Conservation (phyloP, 2,113 vertebrate species). For the Balaeniceps rex region DNA sequence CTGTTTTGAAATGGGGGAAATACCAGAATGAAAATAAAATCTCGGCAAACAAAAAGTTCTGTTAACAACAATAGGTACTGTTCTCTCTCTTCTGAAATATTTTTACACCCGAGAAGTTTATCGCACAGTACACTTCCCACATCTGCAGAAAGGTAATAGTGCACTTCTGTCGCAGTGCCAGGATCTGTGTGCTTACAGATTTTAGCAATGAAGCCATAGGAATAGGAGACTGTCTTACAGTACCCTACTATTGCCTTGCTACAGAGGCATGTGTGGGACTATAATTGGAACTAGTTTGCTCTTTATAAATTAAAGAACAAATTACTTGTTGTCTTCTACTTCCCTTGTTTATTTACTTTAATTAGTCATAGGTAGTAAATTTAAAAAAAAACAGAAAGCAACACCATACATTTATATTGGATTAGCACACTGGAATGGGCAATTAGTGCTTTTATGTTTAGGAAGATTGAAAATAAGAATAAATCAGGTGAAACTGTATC, state of each 20-base stretch:
- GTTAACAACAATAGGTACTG: neutral
- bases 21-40: neutral
- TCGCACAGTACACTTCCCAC: neutral
- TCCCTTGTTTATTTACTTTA: neutral
- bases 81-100: neutral
- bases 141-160: neutral
- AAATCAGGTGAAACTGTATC: neutral
- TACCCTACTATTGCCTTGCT: neutral
- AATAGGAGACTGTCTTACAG: neutral
- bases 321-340: neutral
- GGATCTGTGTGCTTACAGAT: neutral
- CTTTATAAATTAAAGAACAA: neutral
- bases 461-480: neutral
- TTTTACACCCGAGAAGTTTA: neutral
- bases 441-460: neutral
- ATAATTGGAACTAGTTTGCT: neutral
- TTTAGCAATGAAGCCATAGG: neutral
- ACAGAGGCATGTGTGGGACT: neutral
- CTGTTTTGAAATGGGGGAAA: neutral
- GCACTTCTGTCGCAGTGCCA: accelerated
- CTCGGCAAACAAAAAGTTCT: neutral
- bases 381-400: neutral
- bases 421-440: neutral
- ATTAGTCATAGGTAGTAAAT: neutral
- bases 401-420: neutral